Percentiles rank a stretch among this genome's conserved stretches.
phyloP scores from a whole-genome alignment of 2,888 invertebrate genomes.

The Magallana nippona region DNA sequence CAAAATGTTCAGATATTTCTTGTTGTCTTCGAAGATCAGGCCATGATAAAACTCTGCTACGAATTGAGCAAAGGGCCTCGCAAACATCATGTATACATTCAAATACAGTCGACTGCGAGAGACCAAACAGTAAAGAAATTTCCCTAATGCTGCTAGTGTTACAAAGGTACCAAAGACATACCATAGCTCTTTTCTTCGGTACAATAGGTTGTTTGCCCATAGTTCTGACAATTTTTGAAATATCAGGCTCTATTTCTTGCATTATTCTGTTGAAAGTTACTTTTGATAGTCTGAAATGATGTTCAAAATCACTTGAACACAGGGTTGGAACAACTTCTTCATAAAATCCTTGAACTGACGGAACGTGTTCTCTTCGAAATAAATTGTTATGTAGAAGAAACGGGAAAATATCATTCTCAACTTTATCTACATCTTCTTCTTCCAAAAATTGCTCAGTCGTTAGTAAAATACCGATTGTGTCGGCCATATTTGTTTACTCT shows the following conservation, averaged over 20 bases:
- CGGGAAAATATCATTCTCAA: background rate
- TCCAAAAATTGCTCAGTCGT: background rate
- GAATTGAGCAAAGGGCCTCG: constrained; percentile 1
- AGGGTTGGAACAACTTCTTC: background rate
- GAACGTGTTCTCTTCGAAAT: background rate
- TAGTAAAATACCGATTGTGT: background rate
- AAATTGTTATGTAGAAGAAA: background rate
- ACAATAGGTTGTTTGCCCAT: background rate
- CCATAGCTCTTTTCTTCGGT: background rate
- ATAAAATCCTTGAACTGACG: background rate
- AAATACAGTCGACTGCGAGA: background rate
- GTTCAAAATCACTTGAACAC: background rate
- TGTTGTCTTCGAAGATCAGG: background rate
- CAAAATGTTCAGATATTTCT: constrained; percentile 15
- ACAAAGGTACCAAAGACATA: background rate
- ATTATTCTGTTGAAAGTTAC: background rate
- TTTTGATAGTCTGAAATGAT: background rate
- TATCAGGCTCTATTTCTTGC: background rate
- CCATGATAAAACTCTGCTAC: background rate
- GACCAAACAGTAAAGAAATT: constrained; percentile 17
- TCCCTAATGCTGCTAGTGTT: background rate
- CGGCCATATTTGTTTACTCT: background rate
- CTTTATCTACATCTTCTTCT: constrained; percentile 4
- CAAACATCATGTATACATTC: constrained; percentile 7
- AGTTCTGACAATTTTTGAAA: background rate